Evolutionary conservation across 2,113 vertebrate species (phyloP).

Genomic region (Larimichthys polyactis): DNA sequence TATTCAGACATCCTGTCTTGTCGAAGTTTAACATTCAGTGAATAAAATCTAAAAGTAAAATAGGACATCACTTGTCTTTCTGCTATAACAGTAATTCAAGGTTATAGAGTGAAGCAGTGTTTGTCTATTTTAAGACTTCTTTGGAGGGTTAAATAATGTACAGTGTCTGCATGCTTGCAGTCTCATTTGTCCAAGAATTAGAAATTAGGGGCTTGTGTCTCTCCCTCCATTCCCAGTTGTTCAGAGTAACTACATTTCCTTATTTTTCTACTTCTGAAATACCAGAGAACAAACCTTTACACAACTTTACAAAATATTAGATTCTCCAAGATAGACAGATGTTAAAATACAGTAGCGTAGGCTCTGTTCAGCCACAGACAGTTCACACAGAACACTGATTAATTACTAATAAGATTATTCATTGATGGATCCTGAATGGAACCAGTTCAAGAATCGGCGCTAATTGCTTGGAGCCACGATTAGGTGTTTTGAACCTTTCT

Average conservation of each 20-base stretch:
- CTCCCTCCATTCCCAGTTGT: too few species aligned
- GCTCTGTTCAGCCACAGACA: too few species aligned
- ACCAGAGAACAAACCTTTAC: too few species aligned
- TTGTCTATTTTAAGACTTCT: not conserved
- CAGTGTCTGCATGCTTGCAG: not conserved
- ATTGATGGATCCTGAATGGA: too few species aligned
- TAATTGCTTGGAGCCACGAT: too few species aligned
- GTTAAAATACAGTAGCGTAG: too few species aligned
- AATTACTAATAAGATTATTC: too few species aligned
- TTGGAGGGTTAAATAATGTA: not conserved
- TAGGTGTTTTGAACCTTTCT: too few species aligned
- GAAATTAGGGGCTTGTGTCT: not conserved
- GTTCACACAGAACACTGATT: too few species aligned
- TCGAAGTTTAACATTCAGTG: slow-evolving; percentile 27
- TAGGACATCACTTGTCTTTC: slow-evolving; percentile 29
- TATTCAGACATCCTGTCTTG: slow-evolving; percentile 43
- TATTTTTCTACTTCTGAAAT: not conserved
- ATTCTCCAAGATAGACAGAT: too few species aligned
- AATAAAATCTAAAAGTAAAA: slow-evolving; percentile 33
- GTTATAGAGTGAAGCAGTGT: not conserved
- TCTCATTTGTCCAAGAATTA: not conserved
- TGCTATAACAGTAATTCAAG: not conserved
- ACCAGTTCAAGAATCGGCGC: too few species aligned
- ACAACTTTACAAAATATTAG: too few species aligned
- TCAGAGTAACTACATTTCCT: not conserved